phyloP scores from a whole-genome alignment of 2,888 invertebrate species.

The Gortyna flavago region DNA sequence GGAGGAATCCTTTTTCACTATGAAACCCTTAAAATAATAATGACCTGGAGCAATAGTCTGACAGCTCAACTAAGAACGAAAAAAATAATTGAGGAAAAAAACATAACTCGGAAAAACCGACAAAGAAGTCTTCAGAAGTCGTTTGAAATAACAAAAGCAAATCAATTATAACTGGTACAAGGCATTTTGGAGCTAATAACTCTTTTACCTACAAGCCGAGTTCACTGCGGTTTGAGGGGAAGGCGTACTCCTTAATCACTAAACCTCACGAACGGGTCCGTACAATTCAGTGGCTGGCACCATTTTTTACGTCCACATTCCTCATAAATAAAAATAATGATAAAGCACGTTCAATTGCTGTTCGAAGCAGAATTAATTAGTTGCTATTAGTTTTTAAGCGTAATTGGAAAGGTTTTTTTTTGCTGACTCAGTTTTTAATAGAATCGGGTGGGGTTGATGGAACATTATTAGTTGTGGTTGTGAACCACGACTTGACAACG shows the following conservation, averaged over 20 bases:
- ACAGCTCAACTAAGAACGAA: background rate
- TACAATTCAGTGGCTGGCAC: slow-evolving; percentile 52
- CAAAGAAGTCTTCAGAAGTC: slow-evolving; percentile 52
- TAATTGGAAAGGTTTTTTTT: slow-evolving; percentile 28
- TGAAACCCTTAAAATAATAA: background rate
- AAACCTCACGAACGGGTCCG: slow-evolving; percentile 71
- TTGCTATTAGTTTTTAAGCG: slow-evolving; percentile 27
- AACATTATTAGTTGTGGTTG: background rate
- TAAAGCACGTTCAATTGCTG: slow-evolving; percentile 49
- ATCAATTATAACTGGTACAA: slow-evolving; percentile 65
- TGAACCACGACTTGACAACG: background rate
- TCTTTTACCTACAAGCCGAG: slow-evolving; percentile 64
- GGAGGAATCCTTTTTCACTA: too few species aligned
- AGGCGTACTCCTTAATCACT: slow-evolving; percentile 74
- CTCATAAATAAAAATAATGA: slow-evolving; percentile 63
- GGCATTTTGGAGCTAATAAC: slow-evolving; percentile 63
- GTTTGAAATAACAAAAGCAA: slow-evolving; percentile 58
- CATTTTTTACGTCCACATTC: slow-evolving; percentile 61
- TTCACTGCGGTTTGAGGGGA: slow-evolving; percentile 59
- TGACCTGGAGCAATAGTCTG: background rate
- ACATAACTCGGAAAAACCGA: slow-evolving; percentile 16
- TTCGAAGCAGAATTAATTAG: slow-evolving; percentile 50
- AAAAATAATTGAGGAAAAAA: slow-evolving; percentile 26
- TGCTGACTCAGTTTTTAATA: background rate
- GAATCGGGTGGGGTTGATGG: too few species aligned